These are phyloP conservation scores for Urechis unicinctus DNA, from an alignment of 2,888 invertebrate genomes.

Conservation along the genomic window DNA sequence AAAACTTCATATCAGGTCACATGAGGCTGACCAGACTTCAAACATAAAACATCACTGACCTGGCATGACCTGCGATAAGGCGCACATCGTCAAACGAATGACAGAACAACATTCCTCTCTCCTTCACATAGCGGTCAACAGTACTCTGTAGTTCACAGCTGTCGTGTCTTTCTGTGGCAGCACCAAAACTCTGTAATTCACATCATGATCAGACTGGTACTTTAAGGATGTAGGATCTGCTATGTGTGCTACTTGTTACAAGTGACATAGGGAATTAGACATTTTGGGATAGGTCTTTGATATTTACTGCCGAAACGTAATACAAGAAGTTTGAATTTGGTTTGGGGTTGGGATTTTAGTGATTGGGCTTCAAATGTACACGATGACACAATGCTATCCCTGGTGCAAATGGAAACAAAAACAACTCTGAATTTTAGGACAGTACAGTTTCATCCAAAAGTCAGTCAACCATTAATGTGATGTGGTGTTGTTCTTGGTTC, in stretches of 20 bases:
- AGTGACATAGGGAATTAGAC: too few species aligned
- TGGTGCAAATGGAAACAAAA: too few species aligned
- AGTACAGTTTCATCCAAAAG: neutral
- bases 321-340: too few species aligned
- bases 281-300: too few species aligned
- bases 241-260: too few species aligned
- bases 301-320: too few species aligned
- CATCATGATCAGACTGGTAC: too few species aligned
- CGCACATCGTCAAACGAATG: slow-evolving; percentile 42
- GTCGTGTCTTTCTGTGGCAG: slow-evolving; percentile 27
- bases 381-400: neutral
- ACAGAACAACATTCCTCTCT: slow-evolving; percentile 27
- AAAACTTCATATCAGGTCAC: neutral
- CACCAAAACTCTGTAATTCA: slow-evolving; percentile 30
- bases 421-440: neutral
- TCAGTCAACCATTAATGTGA: neutral
- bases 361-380: too few species aligned
- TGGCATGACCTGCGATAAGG: slow-evolving; percentile 30
- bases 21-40: neutral
- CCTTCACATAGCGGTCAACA: slow-evolving; percentile 27
- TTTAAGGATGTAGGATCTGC: too few species aligned
- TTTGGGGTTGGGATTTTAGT: too few species aligned
- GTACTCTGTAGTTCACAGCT: slow-evolving; percentile 25
- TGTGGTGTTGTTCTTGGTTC: neutral
- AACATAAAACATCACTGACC: slow-evolving; percentile 2